Evolutionary conservation across 2,113 vertebrate species (phyloP).

Genomic region (Morone chrysops): DNA sequence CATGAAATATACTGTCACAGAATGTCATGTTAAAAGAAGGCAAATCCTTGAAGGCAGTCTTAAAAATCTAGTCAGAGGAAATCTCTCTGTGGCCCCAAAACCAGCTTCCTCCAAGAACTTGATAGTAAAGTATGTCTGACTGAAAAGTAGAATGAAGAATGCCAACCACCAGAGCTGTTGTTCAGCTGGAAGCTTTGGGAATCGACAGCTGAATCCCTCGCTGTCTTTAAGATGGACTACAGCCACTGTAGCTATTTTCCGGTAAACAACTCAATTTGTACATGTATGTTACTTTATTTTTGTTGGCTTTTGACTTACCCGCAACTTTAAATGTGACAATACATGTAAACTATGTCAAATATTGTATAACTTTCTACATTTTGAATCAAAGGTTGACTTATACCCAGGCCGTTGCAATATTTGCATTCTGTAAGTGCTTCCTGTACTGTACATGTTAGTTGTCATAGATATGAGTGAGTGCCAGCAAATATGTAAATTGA

Average conservation of each 20-base stretch:
- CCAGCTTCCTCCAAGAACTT: constrained; percentile 45
- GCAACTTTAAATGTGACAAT: not conserved
- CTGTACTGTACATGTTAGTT: constrained; percentile 9
- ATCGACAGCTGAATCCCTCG: constrained; percentile 12
- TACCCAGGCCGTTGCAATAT: not conserved
- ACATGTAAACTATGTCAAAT: not conserved
- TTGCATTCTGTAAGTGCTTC: constrained; percentile 12
- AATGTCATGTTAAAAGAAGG: constrained; percentile 44
- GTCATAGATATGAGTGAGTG: not conserved
- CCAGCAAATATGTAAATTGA: constrained; percentile 45
- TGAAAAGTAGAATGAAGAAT: constrained; percentile 47
- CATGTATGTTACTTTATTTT: not conserved
- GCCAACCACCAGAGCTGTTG: constrained; percentile 6
- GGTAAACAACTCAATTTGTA: not conserved
- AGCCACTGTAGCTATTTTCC: not conserved
- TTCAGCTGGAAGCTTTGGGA: constrained; percentile 23
- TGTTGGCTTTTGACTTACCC: not conserved
- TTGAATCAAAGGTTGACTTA: not conserved
- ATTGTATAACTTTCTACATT: not conserved
- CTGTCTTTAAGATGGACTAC: not conserved
- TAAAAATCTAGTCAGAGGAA: constrained; percentile 64
- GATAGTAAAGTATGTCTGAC: constrained; percentile 41
- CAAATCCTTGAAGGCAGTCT: constrained; percentile 55
- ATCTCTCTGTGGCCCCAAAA: constrained; percentile 52
- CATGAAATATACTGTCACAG: constrained; percentile 58